Evolutionary conservation across 2,888 invertebrate genomes (phyloP).

Genomic region (Blomia tropicalis): DNA sequence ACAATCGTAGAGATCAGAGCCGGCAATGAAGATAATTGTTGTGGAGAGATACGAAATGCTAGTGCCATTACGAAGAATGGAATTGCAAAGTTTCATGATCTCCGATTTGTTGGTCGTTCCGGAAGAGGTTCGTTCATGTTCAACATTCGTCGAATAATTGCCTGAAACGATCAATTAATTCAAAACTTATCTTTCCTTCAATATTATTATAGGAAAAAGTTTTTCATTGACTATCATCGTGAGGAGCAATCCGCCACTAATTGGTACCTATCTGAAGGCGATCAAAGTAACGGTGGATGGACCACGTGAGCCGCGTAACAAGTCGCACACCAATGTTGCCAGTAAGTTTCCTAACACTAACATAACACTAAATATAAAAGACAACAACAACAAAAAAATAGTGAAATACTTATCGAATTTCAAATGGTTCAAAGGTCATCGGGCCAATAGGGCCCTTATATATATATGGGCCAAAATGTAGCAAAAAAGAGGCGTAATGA

Average conservation of each 20-base stretch:
- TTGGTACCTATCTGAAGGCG: conserved; percentile 83
- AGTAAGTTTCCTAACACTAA: not conserved
- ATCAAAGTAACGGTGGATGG: conserved; percentile 99
- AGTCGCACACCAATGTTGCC: conserved; percentile 13
- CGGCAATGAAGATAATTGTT: conserved; percentile 13
- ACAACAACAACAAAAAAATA: too few relatives aligned
- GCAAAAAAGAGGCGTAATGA: not conserved
- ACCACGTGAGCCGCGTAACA: conserved; percentile 79
- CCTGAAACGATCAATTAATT: not conserved
- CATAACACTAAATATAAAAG: not conserved
- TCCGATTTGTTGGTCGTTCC: conserved; percentile 90
- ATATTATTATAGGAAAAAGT: conserved; percentile 65
- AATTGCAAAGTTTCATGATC: conserved; percentile 91
- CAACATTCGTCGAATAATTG: too few relatives aligned
- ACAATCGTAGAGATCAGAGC: conserved; percentile 9
- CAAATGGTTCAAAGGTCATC: too few relatives aligned
- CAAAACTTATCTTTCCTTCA: not conserved
- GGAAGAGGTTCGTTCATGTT: too few relatives aligned
- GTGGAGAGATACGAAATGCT: conserved; percentile 13
- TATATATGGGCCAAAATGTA: too few relatives aligned
- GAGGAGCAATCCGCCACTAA: conserved; percentile 78
- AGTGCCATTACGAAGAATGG: conserved; percentile 47
- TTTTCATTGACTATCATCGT: conserved; percentile 91
- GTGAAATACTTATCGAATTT: too few relatives aligned
- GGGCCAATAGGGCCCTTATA: too few relatives aligned